Base-by-base conservation (phyloP, 1,140 invertebrate genomes). In the Araneus ventricosus region DNA sequence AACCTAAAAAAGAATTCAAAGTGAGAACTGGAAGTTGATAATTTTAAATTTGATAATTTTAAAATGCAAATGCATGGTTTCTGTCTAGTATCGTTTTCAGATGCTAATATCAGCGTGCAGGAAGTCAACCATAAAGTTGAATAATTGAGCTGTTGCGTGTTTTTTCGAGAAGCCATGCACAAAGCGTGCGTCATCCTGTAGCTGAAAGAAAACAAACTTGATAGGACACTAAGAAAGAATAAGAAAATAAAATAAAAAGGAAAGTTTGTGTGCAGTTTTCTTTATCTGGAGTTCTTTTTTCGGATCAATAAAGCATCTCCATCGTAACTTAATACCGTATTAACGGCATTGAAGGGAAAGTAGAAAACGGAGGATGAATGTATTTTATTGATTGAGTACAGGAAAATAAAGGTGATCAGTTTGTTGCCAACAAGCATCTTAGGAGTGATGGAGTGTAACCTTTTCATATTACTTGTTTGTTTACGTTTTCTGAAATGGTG, bases 331-430 rank as follows among this genome's bases (percentile, higher is more conserved):
- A 91, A 91, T 91, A 91, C 80, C 79, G 80, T 85, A 91, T 91
- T 91, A 91, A 91, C 90, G 45, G 90, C 34, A 24, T n/a, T 34
- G 70, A 37, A 30, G 10, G 80, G 52, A 41, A 17, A 61, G 70
- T 20, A 86, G 61, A 59, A 59, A 20, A 86, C 70, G 30, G 10
- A 57, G 67, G 37, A 34, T 30, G 67, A 41, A 57, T 79, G 41
- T 79, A 52, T 90, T 91, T 75, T 85, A 91, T 91, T 91, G 90
- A 91, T 91, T 91, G 90, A 63, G 80, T 45, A 84, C 41, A 24
- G 34, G 90, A 57, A 52, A 63, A 67, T 61, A 37, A 45, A 91
- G 59, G 67, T 67, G 90, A 91, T 91, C 79, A 41, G 45, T 57
- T 75, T 52, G 45, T 67, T 39, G 34, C 57, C n/a, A 61, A 34